These are phyloP conservation scores for Lasioglossum figueresi DNA, from an alignment of 2,888 invertebrate species.

Conservation along the genomic window DNA sequence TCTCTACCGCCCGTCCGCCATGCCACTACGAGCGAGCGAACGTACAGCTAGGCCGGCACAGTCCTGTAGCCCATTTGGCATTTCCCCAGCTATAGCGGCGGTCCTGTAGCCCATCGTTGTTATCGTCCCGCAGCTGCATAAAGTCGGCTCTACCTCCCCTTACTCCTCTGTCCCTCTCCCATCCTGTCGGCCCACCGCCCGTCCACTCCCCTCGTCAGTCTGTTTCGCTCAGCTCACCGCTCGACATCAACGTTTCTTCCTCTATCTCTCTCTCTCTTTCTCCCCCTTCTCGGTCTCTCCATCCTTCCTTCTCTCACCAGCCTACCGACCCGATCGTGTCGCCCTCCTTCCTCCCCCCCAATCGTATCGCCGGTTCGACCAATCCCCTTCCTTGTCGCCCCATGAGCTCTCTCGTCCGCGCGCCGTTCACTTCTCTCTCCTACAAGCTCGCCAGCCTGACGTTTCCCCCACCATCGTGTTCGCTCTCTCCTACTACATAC, in stretches of 20 bases:
- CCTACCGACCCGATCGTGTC: conserved; percentile 63
- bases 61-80: conserved; percentile 84
- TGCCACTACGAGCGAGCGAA: conserved; percentile 82
- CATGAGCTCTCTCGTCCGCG: conserved; percentile 54
- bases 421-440: conserved; percentile 56
- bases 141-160: conserved; percentile 82
- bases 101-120: conserved; percentile 85
- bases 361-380: conserved; percentile 63
- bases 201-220: conserved; percentile 56
- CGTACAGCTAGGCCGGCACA: conserved; percentile 82
- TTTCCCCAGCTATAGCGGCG: conserved; percentile 84
- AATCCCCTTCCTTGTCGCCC: conserved; percentile 68
- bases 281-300: conserved; percentile 52
- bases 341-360: conserved; percentile 56
- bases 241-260: conserved; percentile 63
- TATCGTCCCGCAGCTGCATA: conserved; percentile 85
- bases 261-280: conserved; percentile 62
- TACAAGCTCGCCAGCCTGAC: conserved; percentile 64
- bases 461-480: conserved; percentile 50
- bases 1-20: conserved; percentile 81
- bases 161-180: conserved; percentile 66
- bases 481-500: neutral
- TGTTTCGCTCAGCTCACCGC: conserved; percentile 52
- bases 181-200: conserved; percentile 60
- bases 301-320: conserved; percentile 50